phyloP scores from a whole-genome alignment of 1,140 invertebrate genomes.

The Grapholita molesta region DNA sequence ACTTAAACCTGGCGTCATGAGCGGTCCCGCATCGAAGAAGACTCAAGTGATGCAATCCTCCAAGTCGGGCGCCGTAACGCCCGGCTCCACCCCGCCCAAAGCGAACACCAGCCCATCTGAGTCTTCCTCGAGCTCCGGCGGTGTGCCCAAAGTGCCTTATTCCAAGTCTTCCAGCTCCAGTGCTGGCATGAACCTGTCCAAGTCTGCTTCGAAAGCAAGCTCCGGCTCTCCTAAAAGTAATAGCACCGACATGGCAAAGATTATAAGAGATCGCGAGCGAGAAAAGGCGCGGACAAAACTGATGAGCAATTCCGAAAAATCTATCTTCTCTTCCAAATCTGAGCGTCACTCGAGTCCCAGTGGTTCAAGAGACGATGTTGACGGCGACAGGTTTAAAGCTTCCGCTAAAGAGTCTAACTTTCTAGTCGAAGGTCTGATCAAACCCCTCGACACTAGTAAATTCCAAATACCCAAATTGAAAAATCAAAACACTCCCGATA shows the following conservation, averaged over 20 bases:
- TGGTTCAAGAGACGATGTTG: constrained; percentile 79
- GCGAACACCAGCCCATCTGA: constrained; percentile 62
- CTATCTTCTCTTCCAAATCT: constrained; percentile 82
- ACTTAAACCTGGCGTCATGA: constrained; percentile 89
- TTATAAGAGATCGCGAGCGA: constrained; percentile 66
- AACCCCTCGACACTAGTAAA: constrained; percentile 87
- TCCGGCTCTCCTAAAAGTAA: constrained; percentile 75
- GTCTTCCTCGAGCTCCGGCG: constrained; percentile 43
- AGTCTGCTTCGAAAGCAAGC: constrained; percentile 73
- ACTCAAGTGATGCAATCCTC: constrained; percentile 79
- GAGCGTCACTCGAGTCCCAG: constrained; percentile 83
- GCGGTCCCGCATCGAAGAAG: constrained; percentile 89
- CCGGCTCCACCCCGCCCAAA: constrained; percentile 63
- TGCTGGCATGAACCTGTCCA: constrained; percentile 73
- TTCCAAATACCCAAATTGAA: constrained; percentile 91
- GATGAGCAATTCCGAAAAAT: constrained; percentile 80
- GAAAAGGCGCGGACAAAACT: constrained; percentile 73
- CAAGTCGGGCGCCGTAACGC: constrained; percentile 66
- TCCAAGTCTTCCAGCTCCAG: constrained; percentile 80
- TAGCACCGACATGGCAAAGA: constrained; percentile 69
- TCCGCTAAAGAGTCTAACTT: constrained; percentile 79
- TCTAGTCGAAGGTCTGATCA: constrained; percentile 86
- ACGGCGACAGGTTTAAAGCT: constrained; percentile 78
- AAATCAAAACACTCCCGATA: constrained; percentile 68
- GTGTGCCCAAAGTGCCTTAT: constrained; percentile 76